phyloP scores from a whole-genome alignment of 2,113 vertebrate species.

The Scophthalmus maximus region DNA sequence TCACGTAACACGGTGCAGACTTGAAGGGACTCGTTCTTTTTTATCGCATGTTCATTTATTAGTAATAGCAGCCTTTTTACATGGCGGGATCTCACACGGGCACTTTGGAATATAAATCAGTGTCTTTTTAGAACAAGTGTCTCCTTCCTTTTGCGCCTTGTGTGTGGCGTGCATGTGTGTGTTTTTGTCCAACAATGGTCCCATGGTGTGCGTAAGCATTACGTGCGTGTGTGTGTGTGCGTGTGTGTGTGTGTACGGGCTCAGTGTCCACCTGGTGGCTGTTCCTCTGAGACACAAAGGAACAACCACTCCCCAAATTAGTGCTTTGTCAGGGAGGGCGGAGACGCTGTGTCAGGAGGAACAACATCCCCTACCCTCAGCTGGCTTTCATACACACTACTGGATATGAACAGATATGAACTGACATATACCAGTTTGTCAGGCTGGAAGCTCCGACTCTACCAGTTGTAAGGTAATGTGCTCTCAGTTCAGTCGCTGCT shows the following conservation, averaged over 20 bases:
- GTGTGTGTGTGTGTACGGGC: constrained; percentile 25
- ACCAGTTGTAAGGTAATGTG: not conserved
- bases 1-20: constrained; percentile 81
- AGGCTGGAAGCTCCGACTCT: not conserved
- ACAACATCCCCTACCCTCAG: constrained; percentile 25
- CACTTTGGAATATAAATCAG: constrained; percentile 82
- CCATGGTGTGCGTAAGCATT: not conserved
- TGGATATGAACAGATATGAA: constrained; percentile 19
- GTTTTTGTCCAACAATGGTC: too few species aligned
- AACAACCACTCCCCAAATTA: constrained; percentile 50
- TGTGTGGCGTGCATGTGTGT: constrained; percentile 26
- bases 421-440: constrained; percentile 18
- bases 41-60: constrained; percentile 83
- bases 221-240: constrained; percentile 17
- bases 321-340: constrained; percentile 46
- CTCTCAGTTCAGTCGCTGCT: not conserved
- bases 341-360: constrained; percentile 39
- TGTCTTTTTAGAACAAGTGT: constrained; percentile 77
- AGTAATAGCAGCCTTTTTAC: constrained; percentile 81
- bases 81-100: constrained; percentile 70
- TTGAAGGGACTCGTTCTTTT: constrained; percentile 80
- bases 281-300: constrained; percentile 57
- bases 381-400: constrained; percentile 20
- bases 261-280: constrained; percentile 50
- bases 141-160: constrained; percentile 1